Evolutionary conservation across 2,797 vertebrate species (phyloP).

Genomic region (Glyptemys insculpta): DNA sequence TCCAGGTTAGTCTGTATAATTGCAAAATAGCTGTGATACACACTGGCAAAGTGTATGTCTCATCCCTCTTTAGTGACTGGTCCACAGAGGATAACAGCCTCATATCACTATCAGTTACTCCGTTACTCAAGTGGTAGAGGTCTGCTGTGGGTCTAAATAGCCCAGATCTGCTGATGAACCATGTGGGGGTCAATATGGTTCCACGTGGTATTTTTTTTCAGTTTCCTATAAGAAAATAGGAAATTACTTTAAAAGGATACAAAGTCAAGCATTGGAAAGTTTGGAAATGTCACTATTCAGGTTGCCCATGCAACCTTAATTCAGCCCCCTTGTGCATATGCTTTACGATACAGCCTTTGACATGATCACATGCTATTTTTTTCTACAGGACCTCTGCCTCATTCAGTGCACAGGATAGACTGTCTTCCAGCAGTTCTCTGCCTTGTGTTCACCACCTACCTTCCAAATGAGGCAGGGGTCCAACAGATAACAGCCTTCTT

Average conservation of each 20-base stretch:
- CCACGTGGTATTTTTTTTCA: background rate
- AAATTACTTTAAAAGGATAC: background rate
- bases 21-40: background rate
- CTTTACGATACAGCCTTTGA: no score
- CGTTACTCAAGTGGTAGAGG: background rate
- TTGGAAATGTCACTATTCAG: background rate
- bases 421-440: no score
- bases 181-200: background rate
- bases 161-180: background rate
- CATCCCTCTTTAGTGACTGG: no score
- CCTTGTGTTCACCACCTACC: no score
- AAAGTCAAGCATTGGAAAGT: background rate
- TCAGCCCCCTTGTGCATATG: background rate
- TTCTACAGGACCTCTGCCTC: no score
- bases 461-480: no score
- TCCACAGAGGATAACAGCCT: background rate
- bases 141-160: background rate
- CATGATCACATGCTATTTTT: no score
- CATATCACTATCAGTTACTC: background rate
- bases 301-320: background rate
- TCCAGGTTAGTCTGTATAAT: background rate
- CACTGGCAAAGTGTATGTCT: background rate
- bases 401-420: no score
- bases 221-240: background rate
- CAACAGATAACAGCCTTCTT: no score